phyloP scores from a whole-genome alignment of 2,797 vertebrate species.

The Eremophila alpestris region DNA sequence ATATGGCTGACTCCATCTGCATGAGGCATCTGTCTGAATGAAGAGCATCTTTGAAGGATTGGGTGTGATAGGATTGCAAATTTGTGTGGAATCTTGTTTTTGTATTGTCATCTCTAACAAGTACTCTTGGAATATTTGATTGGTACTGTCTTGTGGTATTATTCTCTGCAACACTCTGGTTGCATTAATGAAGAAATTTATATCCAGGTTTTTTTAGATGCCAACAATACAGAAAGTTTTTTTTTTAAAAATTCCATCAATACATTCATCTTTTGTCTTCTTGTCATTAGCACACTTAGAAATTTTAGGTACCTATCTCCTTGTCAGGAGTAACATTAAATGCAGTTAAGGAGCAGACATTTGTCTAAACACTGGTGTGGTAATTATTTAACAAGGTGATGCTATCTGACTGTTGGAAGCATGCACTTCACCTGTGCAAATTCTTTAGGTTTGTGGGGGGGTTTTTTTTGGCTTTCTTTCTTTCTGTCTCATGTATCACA shows the following conservation, averaged over 20 bases:
- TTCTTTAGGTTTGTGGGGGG: background rate
- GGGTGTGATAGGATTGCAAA: background rate
- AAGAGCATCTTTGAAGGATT: background rate
- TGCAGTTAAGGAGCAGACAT: background rate
- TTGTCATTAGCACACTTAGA: background rate
- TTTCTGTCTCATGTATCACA: background rate
- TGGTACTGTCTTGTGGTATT: background rate
- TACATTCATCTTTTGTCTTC: background rate
- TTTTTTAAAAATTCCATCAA: background rate
- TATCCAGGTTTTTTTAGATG: background rate
- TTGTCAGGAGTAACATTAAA: background rate
- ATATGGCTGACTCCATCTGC: background rate
- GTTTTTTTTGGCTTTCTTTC: background rate
- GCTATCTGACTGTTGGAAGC: background rate
- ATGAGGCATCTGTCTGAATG: background rate
- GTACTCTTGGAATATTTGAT: background rate
- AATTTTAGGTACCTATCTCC: background rate
- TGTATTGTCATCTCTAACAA: background rate
- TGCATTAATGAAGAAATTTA: background rate
- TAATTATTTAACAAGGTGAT: background rate
- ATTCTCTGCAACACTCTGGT: background rate
- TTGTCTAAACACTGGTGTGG: background rate
- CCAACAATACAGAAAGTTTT: background rate
- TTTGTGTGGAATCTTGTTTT: background rate
- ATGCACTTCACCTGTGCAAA: background rate